Evolutionary conservation across 2,797 vertebrate species (phyloP), one percentile per base, ranked within the genome.

Genomic region (Chaetophractus vellerosus): DNA sequence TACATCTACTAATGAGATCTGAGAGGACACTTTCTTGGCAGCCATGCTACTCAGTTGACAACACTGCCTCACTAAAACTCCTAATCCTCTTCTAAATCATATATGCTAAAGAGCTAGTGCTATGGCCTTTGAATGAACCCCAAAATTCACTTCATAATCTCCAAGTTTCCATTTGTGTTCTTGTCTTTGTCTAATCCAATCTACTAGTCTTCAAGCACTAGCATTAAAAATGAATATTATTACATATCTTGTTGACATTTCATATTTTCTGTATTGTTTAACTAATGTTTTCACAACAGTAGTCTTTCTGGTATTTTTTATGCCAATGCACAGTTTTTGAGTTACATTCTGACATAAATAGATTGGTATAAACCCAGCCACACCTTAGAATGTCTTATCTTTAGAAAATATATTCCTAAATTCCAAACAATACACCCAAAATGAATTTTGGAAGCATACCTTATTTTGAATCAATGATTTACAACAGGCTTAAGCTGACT

Each of bases 391-490:
- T 7, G 38, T 87, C 66, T 10, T 85, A 78, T 75, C 68, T 89
- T 87, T 88, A 61, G 61, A 19, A 93, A 95, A 88, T 64, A 61
- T 33, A 81, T 41, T n/a, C 86, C 88, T 38, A 88, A 45, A 21
- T 36, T 61, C 33, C 85, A 91, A 74, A 68, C 33, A 94, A 96
- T 79, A 93, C 94, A 85, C 19, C 31, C 41, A 38, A 63, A 91
- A 93, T 63, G 18, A 88, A 63, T 61, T 90, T 63, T 92, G 36
- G 11, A 90, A 85, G 31, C 5, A 33, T 68, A 69, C 14, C 38
- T 50, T 91, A 88, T 52, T 97, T 89, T 81, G 61, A 96, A 76
- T 41, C 87, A 48, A 55, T 71, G 31, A 64, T 64, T 93, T 94
- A 64, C 59, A 48, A 63, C 5, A 78, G 75, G 7, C 55, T 64